Percentiles rank a stretch among this genome's conserved stretches.
Conservation (phyloP, 1,140 invertebrate species). For the Meloidogyne exigua region DNA sequence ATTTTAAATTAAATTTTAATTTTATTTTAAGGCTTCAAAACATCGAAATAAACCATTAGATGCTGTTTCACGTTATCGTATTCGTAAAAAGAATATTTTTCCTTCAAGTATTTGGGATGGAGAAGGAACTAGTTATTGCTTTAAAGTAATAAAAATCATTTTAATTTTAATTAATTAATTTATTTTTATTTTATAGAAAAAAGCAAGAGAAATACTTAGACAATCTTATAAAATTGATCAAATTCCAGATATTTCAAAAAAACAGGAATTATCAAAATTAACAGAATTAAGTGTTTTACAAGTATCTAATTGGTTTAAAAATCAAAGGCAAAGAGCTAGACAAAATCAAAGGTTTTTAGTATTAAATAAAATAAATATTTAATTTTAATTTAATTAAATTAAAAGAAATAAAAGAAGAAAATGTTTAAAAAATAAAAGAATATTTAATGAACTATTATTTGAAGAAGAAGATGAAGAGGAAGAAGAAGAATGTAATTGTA, state of each 20-base stretch:
- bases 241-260: slow-evolving; percentile 88
- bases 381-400: background rate
- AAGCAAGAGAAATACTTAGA: slow-evolving; percentile 36
- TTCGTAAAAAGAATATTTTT: slow-evolving; percentile 90
- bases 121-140: slow-evolving; percentile 96
- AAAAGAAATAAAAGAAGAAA: background rate
- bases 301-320: slow-evolving; percentile 97
- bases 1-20: slow-evolving; percentile 13
- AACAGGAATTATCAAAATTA: slow-evolving; percentile 87
- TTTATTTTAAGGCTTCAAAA: slow-evolving; percentile 72
- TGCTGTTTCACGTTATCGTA: slow-evolving; percentile 88
- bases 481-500: background rate
- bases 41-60: slow-evolving; percentile 80
- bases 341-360: slow-evolving; percentile 17
- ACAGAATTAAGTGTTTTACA: slow-evolving; percentile 97
- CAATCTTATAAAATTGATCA: slow-evolving; percentile 83
- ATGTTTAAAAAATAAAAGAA: background rate
- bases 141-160: no score
- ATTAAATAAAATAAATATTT: no score
- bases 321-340: slow-evolving; percentile 77
- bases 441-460: background rate
- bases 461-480: background rate
- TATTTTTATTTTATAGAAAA: slow-evolving; percentile 34
- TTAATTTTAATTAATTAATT: background rate
- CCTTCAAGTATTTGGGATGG: slow-evolving; percentile 98